Conservation (phyloP, 1,140 invertebrate species). For the Zelostemma sp. region DNA sequence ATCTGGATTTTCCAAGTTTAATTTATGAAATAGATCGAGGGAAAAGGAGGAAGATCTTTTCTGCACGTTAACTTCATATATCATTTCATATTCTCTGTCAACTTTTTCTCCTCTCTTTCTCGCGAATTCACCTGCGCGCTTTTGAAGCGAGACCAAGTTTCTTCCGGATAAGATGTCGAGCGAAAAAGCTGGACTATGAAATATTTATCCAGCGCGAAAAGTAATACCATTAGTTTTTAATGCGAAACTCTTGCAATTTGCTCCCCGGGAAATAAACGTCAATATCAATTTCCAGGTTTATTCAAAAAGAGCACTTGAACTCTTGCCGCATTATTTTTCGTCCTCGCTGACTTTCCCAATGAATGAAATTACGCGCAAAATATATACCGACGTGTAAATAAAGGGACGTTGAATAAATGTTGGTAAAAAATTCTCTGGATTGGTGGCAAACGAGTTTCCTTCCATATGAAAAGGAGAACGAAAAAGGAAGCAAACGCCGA, state of each 20-base stretch:
- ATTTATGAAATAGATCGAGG: background rate
- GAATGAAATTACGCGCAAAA: constrained; percentile 24
- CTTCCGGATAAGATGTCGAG: constrained; percentile 1
- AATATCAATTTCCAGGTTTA: constrained; percentile 9
- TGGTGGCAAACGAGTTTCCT: constrained; percentile 33
- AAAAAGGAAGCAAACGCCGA: constrained; percentile 26
- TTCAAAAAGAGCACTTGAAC: background rate
- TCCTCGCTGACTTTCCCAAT: background rate
- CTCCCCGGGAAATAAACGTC: background rate
- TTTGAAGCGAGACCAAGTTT: constrained; percentile 8
- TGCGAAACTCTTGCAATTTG: constrained; percentile 25
- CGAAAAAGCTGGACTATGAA: constrained; percentile 9
- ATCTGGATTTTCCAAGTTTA: background rate
- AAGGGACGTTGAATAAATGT: constrained; percentile 16
- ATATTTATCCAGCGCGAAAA: constrained; percentile 5
- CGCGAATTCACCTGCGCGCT: background rate
- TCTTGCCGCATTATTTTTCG: background rate
- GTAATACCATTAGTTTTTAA: constrained; percentile 11
- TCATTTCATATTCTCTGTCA: constrained; percentile 9
- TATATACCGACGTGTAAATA: constrained; percentile 31
- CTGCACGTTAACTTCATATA: background rate
- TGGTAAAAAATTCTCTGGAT: constrained; percentile 26
- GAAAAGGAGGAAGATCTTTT: background rate
- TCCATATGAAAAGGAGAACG: constrained; percentile 34
- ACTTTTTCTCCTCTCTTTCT: constrained; percentile 4